Base-by-base conservation (phyloP, 2,113 vertebrate genomes). In the Sakesphorus luctuosus region DNA sequence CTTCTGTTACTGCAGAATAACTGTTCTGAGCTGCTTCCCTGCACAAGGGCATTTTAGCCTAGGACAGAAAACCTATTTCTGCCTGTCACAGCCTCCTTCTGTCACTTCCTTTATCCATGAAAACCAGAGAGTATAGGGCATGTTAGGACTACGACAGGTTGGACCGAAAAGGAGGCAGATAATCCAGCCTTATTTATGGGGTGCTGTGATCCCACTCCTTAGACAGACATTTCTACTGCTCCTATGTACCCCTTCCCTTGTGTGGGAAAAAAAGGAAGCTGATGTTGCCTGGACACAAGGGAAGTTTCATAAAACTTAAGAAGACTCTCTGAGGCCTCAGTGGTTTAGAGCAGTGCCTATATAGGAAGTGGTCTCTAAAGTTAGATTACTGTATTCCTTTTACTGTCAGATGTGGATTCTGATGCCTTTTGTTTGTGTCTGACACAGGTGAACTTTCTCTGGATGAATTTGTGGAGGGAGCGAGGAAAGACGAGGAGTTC, bases 391-490 rank as follows among this genome's bases (percentile, higher is more conserved):
- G 16, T 18, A n/a, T 50, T 74, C 25, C 29, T 84, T 84, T 90
- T 55, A 29, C 35, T 80, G 29, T 59, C 69, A 44, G 18, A 52
- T 33, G 46, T 65, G 58, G 63, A 50, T 40, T 77, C 65, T 90
- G 43, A 90, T 56, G 43, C 18, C 25, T 46, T 88, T 80, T 85
- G 31, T 88, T 67, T 96, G 35, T 73, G n/a, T 90, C 47, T 91
- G 61, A 66, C 62, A 80, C 97, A 99, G 99, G 98, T 50, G 99
- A 99, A 90, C 98, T 99, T 26, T 99, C 99, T 24, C 93, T 99
- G 96, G 98, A 99, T 23, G 99, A 99, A 97, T 99, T 99, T 92
- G 98, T 99, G 86, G 98, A 98, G 26, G 99, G 99, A 7, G 99
- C 99, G 26, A 98, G 98, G 47, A 98, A 95, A 33, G 98, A 99